Conservation (phyloP, 1,140 invertebrate genomes). For the Onthophagus taurus region DNA sequence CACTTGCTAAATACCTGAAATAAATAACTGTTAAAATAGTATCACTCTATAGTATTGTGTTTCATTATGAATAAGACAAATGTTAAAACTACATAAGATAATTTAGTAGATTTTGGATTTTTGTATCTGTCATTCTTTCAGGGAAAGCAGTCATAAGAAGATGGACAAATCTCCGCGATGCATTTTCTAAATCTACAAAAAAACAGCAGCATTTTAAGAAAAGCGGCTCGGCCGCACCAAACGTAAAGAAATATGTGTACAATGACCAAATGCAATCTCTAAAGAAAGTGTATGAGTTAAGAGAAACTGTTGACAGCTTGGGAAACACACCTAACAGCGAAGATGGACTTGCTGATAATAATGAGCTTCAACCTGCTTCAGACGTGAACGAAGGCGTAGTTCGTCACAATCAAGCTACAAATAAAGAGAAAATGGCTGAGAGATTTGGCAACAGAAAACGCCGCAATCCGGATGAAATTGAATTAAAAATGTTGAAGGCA, state of each 20-base stretch:
- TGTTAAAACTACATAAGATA: no score
- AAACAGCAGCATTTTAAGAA: no score
- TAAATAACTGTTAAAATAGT: no score
- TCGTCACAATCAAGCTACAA: not conserved
- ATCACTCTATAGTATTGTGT: no score
- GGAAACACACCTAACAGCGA: not conserved
- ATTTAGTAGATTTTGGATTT: no score
- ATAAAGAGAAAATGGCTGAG: constrained; percentile 1
- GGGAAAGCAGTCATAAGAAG: no score
- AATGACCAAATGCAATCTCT: not conserved
- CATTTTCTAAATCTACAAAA: no score
- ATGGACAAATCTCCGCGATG: no score
- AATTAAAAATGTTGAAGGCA: constrained; percentile 8
- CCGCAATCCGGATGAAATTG: constrained; percentile 1
- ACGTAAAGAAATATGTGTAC: constrained; percentile 3
- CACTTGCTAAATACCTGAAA: constrained; percentile 10
- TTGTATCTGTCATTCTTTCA: no score
- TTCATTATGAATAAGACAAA: no score
- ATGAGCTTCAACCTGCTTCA: not conserved
- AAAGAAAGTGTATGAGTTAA: not conserved
- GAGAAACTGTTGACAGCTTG: not conserved
- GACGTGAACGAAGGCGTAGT: not conserved
- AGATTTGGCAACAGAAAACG: not conserved
- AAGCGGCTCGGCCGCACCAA: not conserved
- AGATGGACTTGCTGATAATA: constrained; percentile 1